A percentile compares a stretch with the other conserved stretches of the same genome.
These are phyloP conservation scores for Thymelicus acteon DNA, from an alignment of 2,888 invertebrate species.

Conservation along the genomic window DNA sequence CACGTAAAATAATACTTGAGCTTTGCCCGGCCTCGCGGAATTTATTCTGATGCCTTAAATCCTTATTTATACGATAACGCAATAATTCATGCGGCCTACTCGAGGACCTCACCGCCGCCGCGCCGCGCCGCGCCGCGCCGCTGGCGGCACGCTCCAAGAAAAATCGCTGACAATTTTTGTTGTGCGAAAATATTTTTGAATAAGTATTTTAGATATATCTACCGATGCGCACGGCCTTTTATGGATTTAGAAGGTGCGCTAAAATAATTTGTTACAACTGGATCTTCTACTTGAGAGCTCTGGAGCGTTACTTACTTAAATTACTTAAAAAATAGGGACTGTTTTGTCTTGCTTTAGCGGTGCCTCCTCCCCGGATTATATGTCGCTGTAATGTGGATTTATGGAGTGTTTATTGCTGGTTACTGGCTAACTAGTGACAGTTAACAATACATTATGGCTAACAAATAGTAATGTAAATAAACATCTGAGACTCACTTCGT, in stretches of 20 bases:
- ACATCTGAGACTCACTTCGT: too few relatives aligned
- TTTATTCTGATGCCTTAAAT: conserved; percentile 75
- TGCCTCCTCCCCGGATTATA: neutral
- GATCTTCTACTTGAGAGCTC: neutral
- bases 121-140: neutral
- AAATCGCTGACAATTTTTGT: conserved; percentile 31
- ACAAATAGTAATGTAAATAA: neutral
- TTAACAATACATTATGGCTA: too few relatives aligned
- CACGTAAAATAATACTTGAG: conserved; percentile 72
- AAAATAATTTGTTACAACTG: conserved; percentile 17
- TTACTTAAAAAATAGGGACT: neutral
- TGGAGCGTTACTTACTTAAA: neutral
- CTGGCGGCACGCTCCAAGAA: conserved; percentile 25
- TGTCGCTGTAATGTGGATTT: neutral
- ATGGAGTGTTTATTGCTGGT: neutral
- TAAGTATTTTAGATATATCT: conserved; percentile 13
- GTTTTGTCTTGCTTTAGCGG: conserved; percentile 1
- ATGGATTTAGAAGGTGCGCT: conserved; percentile 27
- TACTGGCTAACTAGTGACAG: neutral
- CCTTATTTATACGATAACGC: conserved; percentile 81
- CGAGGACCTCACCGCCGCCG: conserved; percentile 39
- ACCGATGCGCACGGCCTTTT: conserved; percentile 9
- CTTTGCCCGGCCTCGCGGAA: conserved; percentile 57
- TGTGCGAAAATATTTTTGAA: conserved; percentile 14
- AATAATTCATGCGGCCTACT: conserved; percentile 65